Evolutionary conservation across 2,888 invertebrate species (phyloP), one percentile per base, ranked within the genome.

Genomic region (Limnephilus marmoratus): DNA sequence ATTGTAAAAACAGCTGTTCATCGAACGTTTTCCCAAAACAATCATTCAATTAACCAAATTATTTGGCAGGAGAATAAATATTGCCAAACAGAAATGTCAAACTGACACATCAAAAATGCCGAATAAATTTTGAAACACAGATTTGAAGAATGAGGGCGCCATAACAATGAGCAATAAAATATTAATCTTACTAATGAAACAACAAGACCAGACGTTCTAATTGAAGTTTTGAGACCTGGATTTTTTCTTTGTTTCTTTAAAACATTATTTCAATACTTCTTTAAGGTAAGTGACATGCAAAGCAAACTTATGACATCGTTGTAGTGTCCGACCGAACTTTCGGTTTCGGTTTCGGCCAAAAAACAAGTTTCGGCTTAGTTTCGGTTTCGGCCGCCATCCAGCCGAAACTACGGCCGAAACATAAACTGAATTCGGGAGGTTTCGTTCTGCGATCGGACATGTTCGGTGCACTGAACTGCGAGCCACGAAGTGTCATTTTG

Each of bases 151-250:
- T 34, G 68, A 68, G 88, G 88, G 53, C 68, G 15, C 24, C 53
- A 34, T 31, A 31, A 88, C 88, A 88, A 88, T 88, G 37, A 37
- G 88, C 15, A 88, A 88, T 88, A 88, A 86, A 88, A 88, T 88
- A 68, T 87, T 31, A 53, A 49, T 53, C 49, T 87, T 87, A 87
- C 68, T 88, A 34, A 88, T 88, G 88, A 88, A 88, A 68, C 68
- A 29, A 68, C 87, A 31, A 88, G 11, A 34, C 31, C 31, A 29
- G 37, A 29, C 88, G 37, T 53, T 88, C 31, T 34, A 86, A 86
- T 37, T 45, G 24, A 85, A 34, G 41, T 85, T 31, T 85, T 45
- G 86, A 86, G 86, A 86, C 29, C 49, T 45, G 29, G 24, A 29
- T 83, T 83, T 83, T 41, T 37, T 24, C 83, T 83, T 83, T 83